phyloP scores from a whole-genome alignment of 2,113 vertebrate species.

The Heliornis fulica region DNA sequence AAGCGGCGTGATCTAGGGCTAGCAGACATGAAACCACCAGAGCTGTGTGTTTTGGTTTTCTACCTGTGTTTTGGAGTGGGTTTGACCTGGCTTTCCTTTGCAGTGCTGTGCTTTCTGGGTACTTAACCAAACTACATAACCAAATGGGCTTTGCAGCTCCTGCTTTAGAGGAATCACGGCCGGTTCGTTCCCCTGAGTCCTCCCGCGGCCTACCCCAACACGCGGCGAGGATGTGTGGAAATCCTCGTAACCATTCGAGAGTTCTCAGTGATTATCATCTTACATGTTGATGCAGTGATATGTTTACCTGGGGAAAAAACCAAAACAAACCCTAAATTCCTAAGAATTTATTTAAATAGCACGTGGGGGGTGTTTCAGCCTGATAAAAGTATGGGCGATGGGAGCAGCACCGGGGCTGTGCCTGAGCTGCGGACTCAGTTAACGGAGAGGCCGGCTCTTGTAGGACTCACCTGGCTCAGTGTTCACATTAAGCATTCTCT shows the following conservation, averaged over 20 bases:
- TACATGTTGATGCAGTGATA: background rate
- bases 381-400: background rate
- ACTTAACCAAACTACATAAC: slow-evolving; percentile 17
- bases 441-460: background rate
- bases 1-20: background rate
- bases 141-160: background rate
- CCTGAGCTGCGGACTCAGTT: background rate
- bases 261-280: background rate
- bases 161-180: background rate
- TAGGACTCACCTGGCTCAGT: background rate
- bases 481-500: background rate
- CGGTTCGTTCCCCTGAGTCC: background rate
- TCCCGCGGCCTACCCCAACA: background rate
- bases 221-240: background rate
- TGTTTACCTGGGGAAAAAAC: background rate
- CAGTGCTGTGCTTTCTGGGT: slow-evolving; percentile 54
- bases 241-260: background rate
- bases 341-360: background rate
- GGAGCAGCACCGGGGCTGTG: background rate
- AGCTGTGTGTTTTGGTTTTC: slow-evolving; percentile 30
- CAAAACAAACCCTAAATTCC: background rate
- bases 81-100: slow-evolving; percentile 63
- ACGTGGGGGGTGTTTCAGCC: background rate
- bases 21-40: slow-evolving; percentile 47
- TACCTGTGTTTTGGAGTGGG: slow-evolving; percentile 45